Conservation (phyloP, 1,140 invertebrate genomes). For the Drosophila subpulchrella region DNA sequence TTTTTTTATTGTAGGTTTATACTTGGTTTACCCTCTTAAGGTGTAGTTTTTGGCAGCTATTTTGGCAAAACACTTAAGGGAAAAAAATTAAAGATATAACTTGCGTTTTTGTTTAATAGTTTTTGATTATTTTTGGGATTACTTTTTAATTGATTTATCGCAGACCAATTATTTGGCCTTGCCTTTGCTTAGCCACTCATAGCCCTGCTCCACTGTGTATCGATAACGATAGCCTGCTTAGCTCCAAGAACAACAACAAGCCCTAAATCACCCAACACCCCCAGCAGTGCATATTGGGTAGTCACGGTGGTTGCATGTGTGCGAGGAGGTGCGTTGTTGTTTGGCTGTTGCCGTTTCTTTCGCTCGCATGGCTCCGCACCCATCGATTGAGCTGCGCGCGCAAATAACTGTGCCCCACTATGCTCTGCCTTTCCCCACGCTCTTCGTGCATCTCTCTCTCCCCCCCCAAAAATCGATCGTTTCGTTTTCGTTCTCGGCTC, state of each 20-base stretch:
- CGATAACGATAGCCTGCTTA: slow-evolving; percentile 14
- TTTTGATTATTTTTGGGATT: neutral
- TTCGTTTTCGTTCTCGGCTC: slow-evolving; percentile 31
- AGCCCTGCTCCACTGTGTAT: slow-evolving; percentile 20
- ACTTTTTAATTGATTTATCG: slow-evolving; percentile 3
- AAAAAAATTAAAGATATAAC: no score
- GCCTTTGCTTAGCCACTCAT: neutral
- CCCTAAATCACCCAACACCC: slow-evolving; percentile 34
- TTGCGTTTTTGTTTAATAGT: no score
- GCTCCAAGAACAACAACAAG: slow-evolving; percentile 19
- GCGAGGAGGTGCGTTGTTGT: slow-evolving; percentile 5
- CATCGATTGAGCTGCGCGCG: slow-evolving; percentile 52
- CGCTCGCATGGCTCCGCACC: slow-evolving; percentile 19
- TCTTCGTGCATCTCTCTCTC: neutral
- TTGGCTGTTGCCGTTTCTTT: slow-evolving; percentile 15
- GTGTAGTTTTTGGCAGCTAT: no score
- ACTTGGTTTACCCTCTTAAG: no score
- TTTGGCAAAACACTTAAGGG: no score
- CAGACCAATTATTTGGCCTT: slow-evolving; percentile 4
- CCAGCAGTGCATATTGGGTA: slow-evolving; percentile 50
- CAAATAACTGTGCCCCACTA: slow-evolving; percentile 53
- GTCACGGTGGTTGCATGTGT: slow-evolving; percentile 30
- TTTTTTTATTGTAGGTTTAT: neutral
- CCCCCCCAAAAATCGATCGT: slow-evolving; percentile 6
- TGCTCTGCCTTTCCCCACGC: slow-evolving; percentile 8